Evolutionary conservation across 2,888 invertebrate genomes (phyloP).

Genomic region (Cynaeus angustus): DNA sequence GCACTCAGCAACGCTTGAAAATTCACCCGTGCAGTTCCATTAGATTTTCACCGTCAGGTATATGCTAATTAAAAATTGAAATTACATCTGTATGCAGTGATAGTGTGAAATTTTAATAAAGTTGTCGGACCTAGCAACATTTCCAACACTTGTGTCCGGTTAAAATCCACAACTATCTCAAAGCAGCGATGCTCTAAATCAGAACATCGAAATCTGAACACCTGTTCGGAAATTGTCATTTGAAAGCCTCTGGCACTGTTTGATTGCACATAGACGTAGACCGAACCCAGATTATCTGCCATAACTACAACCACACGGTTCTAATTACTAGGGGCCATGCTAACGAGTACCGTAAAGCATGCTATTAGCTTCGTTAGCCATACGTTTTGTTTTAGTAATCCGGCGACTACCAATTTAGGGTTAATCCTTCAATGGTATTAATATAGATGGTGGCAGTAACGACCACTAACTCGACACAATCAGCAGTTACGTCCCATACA

Average conservation of each 20-base stretch:
- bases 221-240: slow-evolving; percentile 41
- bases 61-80: no score
- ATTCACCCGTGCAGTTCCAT: no score
- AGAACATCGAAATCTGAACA: slow-evolving; percentile 1
- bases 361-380: slow-evolving; percentile 62
- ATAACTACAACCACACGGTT: slow-evolving; percentile 58
- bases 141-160: not conserved
- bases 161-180: slow-evolving; percentile 3
- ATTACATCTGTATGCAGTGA: no score
- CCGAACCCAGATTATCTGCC: slow-evolving; percentile 52
- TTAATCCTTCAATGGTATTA: slow-evolving; percentile 56
- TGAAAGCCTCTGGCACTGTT: slow-evolving; percentile 35
- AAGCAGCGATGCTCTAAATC: slow-evolving; percentile 4
- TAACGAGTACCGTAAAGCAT: slow-evolving; percentile 61
- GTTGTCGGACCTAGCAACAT: not conserved
- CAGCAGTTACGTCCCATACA: slow-evolving; percentile 45
- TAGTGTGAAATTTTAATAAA: not conserved
- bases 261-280: slow-evolving; percentile 34
- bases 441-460: slow-evolving; percentile 51
- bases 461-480: slow-evolving; percentile 47
- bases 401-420: slow-evolving; percentile 55
- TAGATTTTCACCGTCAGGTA: no score
- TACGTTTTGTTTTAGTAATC: slow-evolving; percentile 59
- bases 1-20: no score
- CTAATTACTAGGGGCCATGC: slow-evolving; percentile 58